Conservation (phyloP, 2,888 invertebrate genomes). For the Eristalis tenax region DNA sequence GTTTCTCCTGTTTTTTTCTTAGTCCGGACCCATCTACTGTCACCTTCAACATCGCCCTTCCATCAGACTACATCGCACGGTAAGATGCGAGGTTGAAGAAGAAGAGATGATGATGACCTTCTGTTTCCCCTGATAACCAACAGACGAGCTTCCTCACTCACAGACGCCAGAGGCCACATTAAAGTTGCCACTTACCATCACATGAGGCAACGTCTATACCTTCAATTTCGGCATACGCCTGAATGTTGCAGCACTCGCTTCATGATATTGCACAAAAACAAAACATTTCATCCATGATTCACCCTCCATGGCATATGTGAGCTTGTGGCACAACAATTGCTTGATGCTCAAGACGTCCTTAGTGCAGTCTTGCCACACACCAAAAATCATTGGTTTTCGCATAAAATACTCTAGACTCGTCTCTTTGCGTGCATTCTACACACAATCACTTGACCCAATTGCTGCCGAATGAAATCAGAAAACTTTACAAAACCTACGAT, state of each 20-base stretch:
- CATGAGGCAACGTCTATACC: not conserved
- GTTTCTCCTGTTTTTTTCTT: too few relatives aligned
- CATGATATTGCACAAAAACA: not conserved
- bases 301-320: not conserved
- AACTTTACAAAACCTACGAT: not conserved
- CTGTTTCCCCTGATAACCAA: too few relatives aligned
- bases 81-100: too few relatives aligned
- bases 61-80: too few relatives aligned
- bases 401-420: not conserved
- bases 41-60: too few relatives aligned
- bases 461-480: not conserved
- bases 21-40: too few relatives aligned
- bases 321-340: not conserved
- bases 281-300: not conserved
- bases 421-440: not conserved
- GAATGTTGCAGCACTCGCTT: not conserved
- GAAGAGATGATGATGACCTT: too few relatives aligned
- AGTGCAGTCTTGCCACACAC: not conserved
- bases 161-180: not conserved
- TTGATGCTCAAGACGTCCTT: not conserved
- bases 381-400: not conserved
- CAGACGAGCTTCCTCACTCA: not conserved
- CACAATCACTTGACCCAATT: slow-evolving; percentile 18
- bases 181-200: not conserved
- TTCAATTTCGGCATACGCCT: not conserved